Base-by-base conservation (phyloP, 2,113 vertebrate species). In the Electrona antarctica region DNA sequence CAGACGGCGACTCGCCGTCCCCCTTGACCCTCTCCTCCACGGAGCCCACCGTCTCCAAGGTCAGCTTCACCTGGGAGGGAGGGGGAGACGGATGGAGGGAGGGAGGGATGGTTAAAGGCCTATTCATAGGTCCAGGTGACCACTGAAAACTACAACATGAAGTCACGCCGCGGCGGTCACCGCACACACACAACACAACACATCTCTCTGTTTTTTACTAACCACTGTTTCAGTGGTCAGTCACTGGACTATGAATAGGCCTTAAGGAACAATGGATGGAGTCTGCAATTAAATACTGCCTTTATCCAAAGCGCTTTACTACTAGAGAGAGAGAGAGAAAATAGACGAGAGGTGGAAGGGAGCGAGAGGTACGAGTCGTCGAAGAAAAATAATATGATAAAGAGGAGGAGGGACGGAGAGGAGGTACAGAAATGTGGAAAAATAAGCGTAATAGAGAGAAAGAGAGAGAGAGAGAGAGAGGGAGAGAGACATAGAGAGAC, bases 61-160 rank as follows among this genome's bases (percentile, higher is more conserved):
- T 97, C 76, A 99, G 90, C 89, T 95, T 96, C 81, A 99, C 95
- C 98, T 99, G 79, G 41, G 49, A 5, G 21, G 50, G 62, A n/a
- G 14, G 49, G 52, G 8, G 0, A 1, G 29, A 21, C 21, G 21
- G 21, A n/a, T n/a, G 11, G 45, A 11, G 15, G 4, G 9, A 64
- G 21, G 0, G 10, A 14, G 8, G 11, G 3, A 50, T n/a, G 15
- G 4, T 7, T 21, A 21, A 29, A 60, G 21, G 3, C 10, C 4
- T 11, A 21, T 21, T 21, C 21, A 21, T 21, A 21, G 21, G 21
- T n/a, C n/a, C n/a, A 21, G 21, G 21, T 21, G 21, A 21, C 21
- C 21, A 21, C 21, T 21, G 21, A 21, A 21, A 21, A 21, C 21
- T 21, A 21, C 21, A 21, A n/a, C n/a, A n/a, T n/a, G n/a, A n/a